phyloP scores from a whole-genome alignment of 2,797 vertebrate species.

The Halcyon smyrnensis region DNA sequence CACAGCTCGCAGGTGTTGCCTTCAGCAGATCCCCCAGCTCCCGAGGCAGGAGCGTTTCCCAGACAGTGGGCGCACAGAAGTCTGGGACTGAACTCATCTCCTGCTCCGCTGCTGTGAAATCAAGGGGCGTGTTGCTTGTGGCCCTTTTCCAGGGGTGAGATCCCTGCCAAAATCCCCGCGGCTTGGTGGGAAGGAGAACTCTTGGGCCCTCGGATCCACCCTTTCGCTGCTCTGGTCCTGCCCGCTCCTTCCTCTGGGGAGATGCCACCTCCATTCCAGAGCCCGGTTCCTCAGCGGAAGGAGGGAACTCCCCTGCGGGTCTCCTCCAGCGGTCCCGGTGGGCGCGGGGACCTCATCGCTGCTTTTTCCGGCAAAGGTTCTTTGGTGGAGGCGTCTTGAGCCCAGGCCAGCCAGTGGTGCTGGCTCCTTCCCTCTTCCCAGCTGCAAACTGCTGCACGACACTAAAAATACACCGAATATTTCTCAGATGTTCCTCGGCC shows the following conservation, averaged over 20 bases:
- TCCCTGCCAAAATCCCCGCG: background rate
- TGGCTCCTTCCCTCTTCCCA: background rate
- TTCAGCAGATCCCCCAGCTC: background rate
- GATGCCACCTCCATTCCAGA: background rate
- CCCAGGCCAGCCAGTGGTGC: background rate
- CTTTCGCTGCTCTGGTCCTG: background rate
- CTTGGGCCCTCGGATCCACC: background rate
- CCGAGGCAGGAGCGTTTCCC: background rate
- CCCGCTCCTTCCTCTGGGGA: background rate
- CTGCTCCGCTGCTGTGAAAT: background rate
- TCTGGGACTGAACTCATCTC: background rate
- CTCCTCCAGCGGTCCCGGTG: fast-evolving
- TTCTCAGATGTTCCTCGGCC: slow-evolving; percentile 33
- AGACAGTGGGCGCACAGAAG: background rate
- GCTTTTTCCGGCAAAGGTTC: background rate
- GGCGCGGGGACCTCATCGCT: background rate
- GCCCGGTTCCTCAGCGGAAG: background rate
- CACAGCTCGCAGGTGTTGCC: background rate
- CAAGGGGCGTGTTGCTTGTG: background rate
- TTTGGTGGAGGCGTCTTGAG: background rate
- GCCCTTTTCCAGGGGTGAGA: background rate
- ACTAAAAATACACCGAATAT: slow-evolving; percentile 35
- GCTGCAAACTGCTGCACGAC: slow-evolving; percentile 25
- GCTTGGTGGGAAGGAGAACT: background rate
- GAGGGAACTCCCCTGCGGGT: background rate